Base-by-base conservation (phyloP, 1,140 invertebrate genomes). In the Amyelois transitella region DNA sequence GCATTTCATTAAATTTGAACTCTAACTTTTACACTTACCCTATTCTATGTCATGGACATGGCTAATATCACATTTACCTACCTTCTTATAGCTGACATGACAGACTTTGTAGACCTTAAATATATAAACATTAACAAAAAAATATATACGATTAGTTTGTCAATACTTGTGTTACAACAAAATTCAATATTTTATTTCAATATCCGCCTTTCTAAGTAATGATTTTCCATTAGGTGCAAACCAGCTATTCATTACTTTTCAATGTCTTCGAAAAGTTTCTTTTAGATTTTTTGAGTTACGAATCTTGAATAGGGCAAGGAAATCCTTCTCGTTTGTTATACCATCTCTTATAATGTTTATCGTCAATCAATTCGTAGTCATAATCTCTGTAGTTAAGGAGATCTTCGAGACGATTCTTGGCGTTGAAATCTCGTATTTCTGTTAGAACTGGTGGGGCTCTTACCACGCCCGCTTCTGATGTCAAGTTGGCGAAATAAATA, bases 351-450 rank as follows among this genome's bases (percentile, higher is more conserved):
- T 77, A 87, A 21, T 72, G 60, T 5, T 56, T 43, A 0, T 69
- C 55, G 32, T 81, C 74, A 6, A 78, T 43, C 0, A 87, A 24
- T 51, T 74, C 61, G 18, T 70, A 85, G 19, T 87, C 76, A 43
- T 76, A 86, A 10, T 87, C 79, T n/a, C 84, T 64, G 44, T 86
- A 87, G 55, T 83, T 76, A 0, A 86, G 53, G 0, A 85, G 57
- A 48, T 87, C 81, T 25, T 84, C 77, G 6, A 87, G 44, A 25
- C 81, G 70, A 38, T 77, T 80, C n/a, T 61, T 57, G 3, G 61
- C 75, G 55, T 87, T 86, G 48, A 80, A 84, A 43, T 82, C 73
- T 25, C 79, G 71, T 0, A 87, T 83, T 0, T 61, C 64, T 0
- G 63, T 66, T 2, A 86, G 52, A 0, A 87, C 81, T 18, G 77